Conservation (phyloP, 2,113 vertebrate genomes). For the Heliornis fulica region DNA sequence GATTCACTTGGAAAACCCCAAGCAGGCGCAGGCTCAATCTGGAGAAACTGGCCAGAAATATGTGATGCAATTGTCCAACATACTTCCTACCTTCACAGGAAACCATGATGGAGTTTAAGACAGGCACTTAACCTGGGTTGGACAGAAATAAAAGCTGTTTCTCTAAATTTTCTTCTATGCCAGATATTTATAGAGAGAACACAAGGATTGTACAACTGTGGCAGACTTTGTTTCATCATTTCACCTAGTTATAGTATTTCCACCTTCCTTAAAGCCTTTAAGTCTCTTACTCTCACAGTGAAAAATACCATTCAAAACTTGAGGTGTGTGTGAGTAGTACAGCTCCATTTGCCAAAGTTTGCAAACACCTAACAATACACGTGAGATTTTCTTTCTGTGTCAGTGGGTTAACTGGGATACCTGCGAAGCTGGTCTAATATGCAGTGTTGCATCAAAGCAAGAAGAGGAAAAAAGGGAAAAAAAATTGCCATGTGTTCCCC, state of each 20-base stretch:
- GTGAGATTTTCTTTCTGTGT: neutral
- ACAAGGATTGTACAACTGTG: neutral
- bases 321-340: neutral
- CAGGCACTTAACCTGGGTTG: neutral
- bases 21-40: neutral
- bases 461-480: neutral
- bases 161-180: neutral
- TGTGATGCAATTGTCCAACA: neutral
- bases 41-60: neutral
- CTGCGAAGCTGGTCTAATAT: neutral
- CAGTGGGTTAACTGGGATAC: neutral
- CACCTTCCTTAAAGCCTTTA: neutral
- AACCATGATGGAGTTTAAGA: neutral
- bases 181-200: neutral
- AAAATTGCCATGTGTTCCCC: neutral
- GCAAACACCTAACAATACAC: neutral
- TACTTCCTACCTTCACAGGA: neutral
- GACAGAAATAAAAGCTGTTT: neutral
- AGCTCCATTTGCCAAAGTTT: neutral
- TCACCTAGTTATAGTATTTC: neutral
- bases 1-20: neutral
- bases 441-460: neutral
- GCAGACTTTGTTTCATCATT: neutral
- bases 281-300: neutral
- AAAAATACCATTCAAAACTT: neutral